Evolutionary conservation across 2,888 invertebrate species (phyloP), one percentile per base, ranked within the genome.

Genomic region (Eledona agricola): DNA sequence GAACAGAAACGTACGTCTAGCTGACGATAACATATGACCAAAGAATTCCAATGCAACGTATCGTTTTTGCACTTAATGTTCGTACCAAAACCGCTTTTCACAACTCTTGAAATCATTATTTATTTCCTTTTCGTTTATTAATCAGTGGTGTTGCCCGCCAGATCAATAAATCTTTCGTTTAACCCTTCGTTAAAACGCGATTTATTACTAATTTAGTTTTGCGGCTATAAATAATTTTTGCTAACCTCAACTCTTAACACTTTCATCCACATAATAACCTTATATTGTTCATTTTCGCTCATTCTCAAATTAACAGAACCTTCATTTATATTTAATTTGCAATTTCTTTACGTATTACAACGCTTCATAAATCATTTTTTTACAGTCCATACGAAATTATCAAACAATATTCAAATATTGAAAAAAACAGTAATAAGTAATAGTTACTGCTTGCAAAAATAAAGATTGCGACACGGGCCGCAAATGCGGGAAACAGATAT

Each of bases 51-150:
- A 2, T 51, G 35, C 51, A 42, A 35, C 35, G 29, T 51, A 51
- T 51, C 51, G 51, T 51, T 42, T 51, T 42, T 43, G 51, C 42
- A 51, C 51, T 32, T 42, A 20, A 50, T 51, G 51, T 35, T 43
- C 42, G 22, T 12, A 12, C 34, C 28, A 15, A 28, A 28, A 34
- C 34, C 34, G 20, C 35, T 32, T 51, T 42, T 42, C 42, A 43
- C 34, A 42, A 35, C 26, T 28, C 23, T 34, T 15, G 34, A 51
- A n/a, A 42, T 34, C 51, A 51, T 51, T 51, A 51, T 51, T 51
- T 40, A 51, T 34, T 38, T 51, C 38, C 32, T 51, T 51, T 43
- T 34, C 42, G 43, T 42, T 51, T 51, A 51, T 51, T 51, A 51
- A 51, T 51, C 51, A 42, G 43, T 16, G 32, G 12, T 17, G 34